Evolutionary conservation across 35 echinoderm and acorn worm genomes (phyloP).

Genomic region (Apostichopus californicus): DNA sequence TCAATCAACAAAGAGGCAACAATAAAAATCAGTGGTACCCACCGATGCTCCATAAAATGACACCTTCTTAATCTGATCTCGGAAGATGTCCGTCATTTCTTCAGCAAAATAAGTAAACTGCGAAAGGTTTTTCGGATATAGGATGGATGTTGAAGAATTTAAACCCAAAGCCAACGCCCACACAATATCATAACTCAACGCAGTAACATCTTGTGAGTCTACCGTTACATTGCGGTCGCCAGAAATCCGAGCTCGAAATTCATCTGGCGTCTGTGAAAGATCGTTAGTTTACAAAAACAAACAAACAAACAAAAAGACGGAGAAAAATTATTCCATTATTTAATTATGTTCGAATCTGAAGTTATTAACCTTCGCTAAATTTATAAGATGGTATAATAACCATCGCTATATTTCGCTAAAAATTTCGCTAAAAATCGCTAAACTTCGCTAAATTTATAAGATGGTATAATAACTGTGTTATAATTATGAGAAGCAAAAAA

Average conservation of each 20-base stretch:
- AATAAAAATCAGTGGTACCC: neutral
- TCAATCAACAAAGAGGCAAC: neutral
- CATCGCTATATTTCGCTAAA: too few relatives aligned
- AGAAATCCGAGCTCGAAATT: slow-evolving; percentile 7
- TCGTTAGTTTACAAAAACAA: too few relatives aligned
- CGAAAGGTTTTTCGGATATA: slow-evolving; percentile 9
- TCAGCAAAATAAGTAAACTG: slow-evolving; percentile 24
- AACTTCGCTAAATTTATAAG: too few relatives aligned
- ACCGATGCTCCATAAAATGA: slow-evolving; percentile 58
- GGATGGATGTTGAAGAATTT: neutral
- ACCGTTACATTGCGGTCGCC: neutral
- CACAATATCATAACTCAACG: slow-evolving; percentile 49
- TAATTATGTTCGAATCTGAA: too few relatives aligned
- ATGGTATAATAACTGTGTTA: too few relatives aligned
- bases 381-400: too few relatives aligned
- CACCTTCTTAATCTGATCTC: slow-evolving; percentile 14
- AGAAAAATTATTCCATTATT: too few relatives aligned
- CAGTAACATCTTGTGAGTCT: slow-evolving; percentile 19
- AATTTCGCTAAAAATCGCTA: too few relatives aligned
- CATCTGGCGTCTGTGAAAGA: slow-evolving; percentile 27
- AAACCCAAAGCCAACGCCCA: slow-evolving; percentile 58
- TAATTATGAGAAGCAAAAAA: neutral
- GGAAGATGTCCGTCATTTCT: slow-evolving; percentile 43
- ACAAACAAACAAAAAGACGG: too few relatives aligned
- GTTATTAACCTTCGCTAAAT: too few relatives aligned